Base-by-base conservation (phyloP, 2,113 vertebrate species). In the Aptenodytes forsteri region DNA sequence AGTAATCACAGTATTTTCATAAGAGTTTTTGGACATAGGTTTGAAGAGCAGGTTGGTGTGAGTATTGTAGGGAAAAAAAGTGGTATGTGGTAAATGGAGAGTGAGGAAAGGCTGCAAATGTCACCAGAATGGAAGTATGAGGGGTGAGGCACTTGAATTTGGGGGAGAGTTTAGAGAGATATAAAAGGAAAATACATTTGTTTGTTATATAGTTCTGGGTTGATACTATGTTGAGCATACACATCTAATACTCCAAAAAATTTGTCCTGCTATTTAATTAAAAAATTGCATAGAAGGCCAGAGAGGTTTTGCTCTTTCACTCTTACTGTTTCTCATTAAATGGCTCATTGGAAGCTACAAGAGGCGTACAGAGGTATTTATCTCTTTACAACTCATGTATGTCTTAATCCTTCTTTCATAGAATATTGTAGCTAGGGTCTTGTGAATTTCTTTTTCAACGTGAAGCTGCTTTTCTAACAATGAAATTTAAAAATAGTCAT, bases 401-500 rank as follows among this genome's bases (percentile, higher is more conserved):
- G 8, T 83, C 40, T 93, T 90, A 88, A 94, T 81, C 50, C 36
- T 89, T 88, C 32, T 66, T 14, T 34, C 22, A 52, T 2, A 77
- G 30, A 36, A 17, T 40, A 46, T 32, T 91, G 56, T 78, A 55
- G 30, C 20, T 80, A 40, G 7, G 16, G 32, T 46, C 18, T 86
- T 72, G 81, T 3, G 42, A 73, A 70, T 66, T 83, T 46, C 36
- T 82, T 83, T 89, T 83, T 81, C 78, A 92, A 92, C 90, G 59
- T 88, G 82, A 93, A 89, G 29, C 55, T 70, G 34, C n/a, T 50
- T 92, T 95, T 80, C 79, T 87, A 89, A 71, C 72, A 93, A 62
- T 27, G 47, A 86, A 85, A 92, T 95, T 93, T 95, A 66, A 94
- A 94, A 77, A 61, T 54, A 90, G 42, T 44, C 25, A 61, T 85